Conservation (phyloP, 2,888 invertebrate genomes). For the Drosophila suboccidentalis region DNA sequence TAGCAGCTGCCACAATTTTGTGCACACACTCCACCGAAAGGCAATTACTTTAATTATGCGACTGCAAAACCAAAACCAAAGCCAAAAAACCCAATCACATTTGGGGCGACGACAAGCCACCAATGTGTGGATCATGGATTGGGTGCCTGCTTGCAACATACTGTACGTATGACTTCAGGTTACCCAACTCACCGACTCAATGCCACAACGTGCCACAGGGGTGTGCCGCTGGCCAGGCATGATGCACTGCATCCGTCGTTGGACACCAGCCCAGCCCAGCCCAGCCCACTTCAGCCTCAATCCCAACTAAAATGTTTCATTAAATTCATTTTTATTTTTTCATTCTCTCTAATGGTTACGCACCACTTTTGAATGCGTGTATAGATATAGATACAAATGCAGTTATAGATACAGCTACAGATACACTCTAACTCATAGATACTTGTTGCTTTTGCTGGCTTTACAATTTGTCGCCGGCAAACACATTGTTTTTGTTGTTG, state of each 20-base stretch:
- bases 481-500: slow-evolving; percentile 18
- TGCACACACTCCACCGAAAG: slow-evolving; percentile 60
- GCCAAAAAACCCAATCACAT: slow-evolving; percentile 60
- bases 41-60: slow-evolving; percentile 80
- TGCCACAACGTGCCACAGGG: slow-evolving; percentile 62
- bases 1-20: slow-evolving; percentile 69
- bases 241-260: slow-evolving; percentile 75
- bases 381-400: slow-evolving; percentile 27
- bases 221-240: slow-evolving; percentile 61
- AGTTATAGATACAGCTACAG: slow-evolving; percentile 24
- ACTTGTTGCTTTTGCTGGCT: slow-evolving; percentile 37
- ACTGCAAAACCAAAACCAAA: slow-evolving; percentile 44
- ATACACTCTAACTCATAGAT: slow-evolving; percentile 31
- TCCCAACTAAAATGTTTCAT: slow-evolving; percentile 34
- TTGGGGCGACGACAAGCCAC: slow-evolving; percentile 44
- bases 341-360: slow-evolving; percentile 33
- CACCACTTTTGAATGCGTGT: slow-evolving; percentile 50
- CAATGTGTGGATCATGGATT: slow-evolving; percentile 28
- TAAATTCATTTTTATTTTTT: slow-evolving; percentile 8
- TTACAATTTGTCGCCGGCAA: slow-evolving; percentile 65
- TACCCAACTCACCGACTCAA: slow-evolving; percentile 68
- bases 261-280: slow-evolving; percentile 37
- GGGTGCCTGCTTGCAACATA: slow-evolving; percentile 31
- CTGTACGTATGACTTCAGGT: slow-evolving; percentile 35
- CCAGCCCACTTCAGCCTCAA: slow-evolving; percentile 27